A percentile compares a stretch with the other conserved stretches of the same genome.
phyloP scores from a whole-genome alignment of 2,888 invertebrate genomes.

The Buathra laborator region DNA sequence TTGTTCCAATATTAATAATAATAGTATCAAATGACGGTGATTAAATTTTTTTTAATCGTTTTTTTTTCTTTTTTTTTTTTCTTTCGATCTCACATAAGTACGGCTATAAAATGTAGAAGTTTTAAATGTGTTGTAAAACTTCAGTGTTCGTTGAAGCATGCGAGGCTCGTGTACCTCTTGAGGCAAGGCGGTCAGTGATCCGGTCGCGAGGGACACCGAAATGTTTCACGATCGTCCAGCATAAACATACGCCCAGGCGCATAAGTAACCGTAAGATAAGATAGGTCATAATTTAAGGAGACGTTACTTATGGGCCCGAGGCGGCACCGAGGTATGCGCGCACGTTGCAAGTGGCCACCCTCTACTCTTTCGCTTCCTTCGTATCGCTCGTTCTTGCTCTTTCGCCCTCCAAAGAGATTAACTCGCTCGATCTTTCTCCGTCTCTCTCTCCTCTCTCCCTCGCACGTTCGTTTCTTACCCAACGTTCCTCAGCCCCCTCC shows the following conservation, averaged over 20 bases:
- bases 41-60: not conserved
- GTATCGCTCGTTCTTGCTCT: constrained; percentile 28
- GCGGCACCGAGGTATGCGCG: constrained; percentile 61
- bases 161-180: constrained; percentile 35
- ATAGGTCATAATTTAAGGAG: constrained; percentile 81
- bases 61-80: constrained; percentile 1
- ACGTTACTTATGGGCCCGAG: constrained; percentile 78
- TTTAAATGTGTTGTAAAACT: not conserved
- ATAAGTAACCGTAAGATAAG: constrained; percentile 81
- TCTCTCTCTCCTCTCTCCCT: constrained; percentile 4
- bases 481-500: not conserved
- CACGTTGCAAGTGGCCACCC: constrained; percentile 61
- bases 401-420: constrained; percentile 28
- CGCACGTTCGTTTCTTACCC: constrained; percentile 11
- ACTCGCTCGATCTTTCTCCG: constrained; percentile 11
- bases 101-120: not conserved
- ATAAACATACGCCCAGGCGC: constrained; percentile 77
- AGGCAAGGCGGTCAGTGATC: constrained; percentile 76
- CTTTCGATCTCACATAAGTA: constrained; percentile 7
- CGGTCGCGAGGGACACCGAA: constrained; percentile 77
- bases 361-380: constrained; percentile 51
- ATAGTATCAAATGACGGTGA: not conserved
- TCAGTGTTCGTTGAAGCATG: not conserved
- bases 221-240: constrained; percentile 79
- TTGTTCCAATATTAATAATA: constrained; percentile 14